A percentile compares a stretch with the other conserved stretches of the same genome.
These are phyloP conservation scores for Ectropis grisescens DNA, from an alignment of 1,140 invertebrate species.

Conservation along the genomic window DNA sequence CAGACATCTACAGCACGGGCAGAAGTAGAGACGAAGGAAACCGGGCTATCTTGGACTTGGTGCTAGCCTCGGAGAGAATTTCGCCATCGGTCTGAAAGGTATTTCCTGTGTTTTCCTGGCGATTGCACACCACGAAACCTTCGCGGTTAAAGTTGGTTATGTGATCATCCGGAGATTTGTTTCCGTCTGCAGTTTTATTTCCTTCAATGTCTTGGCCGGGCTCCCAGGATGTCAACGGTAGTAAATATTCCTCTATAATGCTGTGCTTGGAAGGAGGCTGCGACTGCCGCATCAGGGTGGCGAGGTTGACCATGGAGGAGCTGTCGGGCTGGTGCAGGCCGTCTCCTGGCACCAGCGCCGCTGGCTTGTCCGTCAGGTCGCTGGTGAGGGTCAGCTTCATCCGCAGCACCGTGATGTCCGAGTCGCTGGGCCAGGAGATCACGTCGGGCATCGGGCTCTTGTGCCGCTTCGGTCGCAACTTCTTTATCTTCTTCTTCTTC, in stretches of 20 bases:
- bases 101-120: slow-evolving; percentile 10
- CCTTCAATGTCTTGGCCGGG: slow-evolving; percentile 12
- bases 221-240: slow-evolving; percentile 52
- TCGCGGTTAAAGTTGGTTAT: no score
- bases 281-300: slow-evolving; percentile 42
- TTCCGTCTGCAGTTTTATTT: neutral
- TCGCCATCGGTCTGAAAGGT: slow-evolving; percentile 20
- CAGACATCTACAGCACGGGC: slow-evolving; percentile 52
- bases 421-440: slow-evolving; percentile 56
- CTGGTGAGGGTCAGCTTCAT: slow-evolving; percentile 36
- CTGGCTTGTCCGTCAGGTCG: slow-evolving; percentile 25
- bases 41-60: slow-evolving; percentile 42
- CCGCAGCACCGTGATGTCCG: slow-evolving; percentile 53
- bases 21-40: slow-evolving; percentile 57
- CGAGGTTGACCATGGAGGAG: slow-evolving; percentile 56
- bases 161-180: no score
- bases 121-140: slow-evolving; percentile 7
- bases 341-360: slow-evolving; percentile 34
- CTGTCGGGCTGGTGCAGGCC: slow-evolving; percentile 44
- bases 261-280: slow-evolving; percentile 42
- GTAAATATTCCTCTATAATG: slow-evolving; percentile 38
- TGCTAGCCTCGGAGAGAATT: slow-evolving; percentile 11
- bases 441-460: slow-evolving; percentile 30
- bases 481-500: slow-evolving; percentile 36
- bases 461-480: slow-evolving; percentile 20